A percentile compares a stretch with the other conserved stretches of the same genome.
Conservation (phyloP, 2,888 invertebrate genomes). For the Drosophila flavopinicola region DNA sequence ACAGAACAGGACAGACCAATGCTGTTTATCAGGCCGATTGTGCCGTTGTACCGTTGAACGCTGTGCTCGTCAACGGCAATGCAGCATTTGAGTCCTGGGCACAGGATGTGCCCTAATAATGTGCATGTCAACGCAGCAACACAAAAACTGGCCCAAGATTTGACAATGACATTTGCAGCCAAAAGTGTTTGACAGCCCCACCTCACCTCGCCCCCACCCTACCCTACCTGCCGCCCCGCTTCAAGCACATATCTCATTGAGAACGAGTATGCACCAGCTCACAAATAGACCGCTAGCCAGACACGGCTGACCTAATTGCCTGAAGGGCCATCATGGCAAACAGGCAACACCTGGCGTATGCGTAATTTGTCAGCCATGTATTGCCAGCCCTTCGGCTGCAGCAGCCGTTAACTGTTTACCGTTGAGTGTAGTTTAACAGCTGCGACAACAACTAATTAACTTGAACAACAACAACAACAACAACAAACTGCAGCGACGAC, state of each 20-base stretch:
- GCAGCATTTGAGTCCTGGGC: slow-evolving; percentile 34
- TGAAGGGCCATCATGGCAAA: slow-evolving; percentile 7
- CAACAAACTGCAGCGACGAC: slow-evolving; percentile 8
- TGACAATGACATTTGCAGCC: slow-evolving; percentile 58
- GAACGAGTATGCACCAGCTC: slow-evolving; percentile 11
- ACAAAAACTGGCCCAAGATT: slow-evolving; percentile 42
- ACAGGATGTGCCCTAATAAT: slow-evolving; percentile 43
- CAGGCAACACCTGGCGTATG: slow-evolving; percentile 47
- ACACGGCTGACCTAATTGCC: slow-evolving; percentile 43
- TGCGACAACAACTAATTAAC: slow-evolving; percentile 52
- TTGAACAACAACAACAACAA: slow-evolving; percentile 36
- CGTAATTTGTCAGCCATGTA: slow-evolving; percentile 46
- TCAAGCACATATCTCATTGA: slow-evolving; percentile 20
- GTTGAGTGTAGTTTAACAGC: slow-evolving; percentile 41
- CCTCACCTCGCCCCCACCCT: neutral
- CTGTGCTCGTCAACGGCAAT: slow-evolving; percentile 45
- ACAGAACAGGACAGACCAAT: slow-evolving; percentile 14
- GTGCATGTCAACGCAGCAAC: slow-evolving; percentile 44
- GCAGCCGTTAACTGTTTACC: neutral
- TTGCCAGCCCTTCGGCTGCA: slow-evolving; percentile 17
- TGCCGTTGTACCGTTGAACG: slow-evolving; percentile 5
- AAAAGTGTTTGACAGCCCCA: slow-evolving; percentile 38
- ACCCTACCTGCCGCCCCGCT: neutral
- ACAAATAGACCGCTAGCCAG: slow-evolving; percentile 19
- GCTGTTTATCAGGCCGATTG: slow-evolving; percentile 49